Evolutionary conservation across 2,888 invertebrate genomes (phyloP).

Genomic region (Cyclophora albipunctata): DNA sequence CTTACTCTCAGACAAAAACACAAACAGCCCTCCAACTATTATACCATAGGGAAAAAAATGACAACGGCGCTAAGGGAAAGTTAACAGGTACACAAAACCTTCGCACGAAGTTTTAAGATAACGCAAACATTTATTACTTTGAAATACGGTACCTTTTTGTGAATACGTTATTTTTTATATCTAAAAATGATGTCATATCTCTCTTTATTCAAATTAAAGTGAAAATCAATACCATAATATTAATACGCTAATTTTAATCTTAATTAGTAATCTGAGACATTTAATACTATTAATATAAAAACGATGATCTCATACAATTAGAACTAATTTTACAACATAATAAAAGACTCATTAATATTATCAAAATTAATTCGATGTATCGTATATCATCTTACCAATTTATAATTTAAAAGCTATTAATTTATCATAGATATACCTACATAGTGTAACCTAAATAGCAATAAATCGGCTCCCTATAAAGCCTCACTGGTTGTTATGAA

Average conservation of each 20-base stretch:
- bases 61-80: conserved; percentile 51
- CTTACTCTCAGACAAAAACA: conserved; percentile 46
- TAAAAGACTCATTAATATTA: conserved; percentile 14
- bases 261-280: conserved; percentile 14
- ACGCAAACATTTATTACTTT: conserved; percentile 43
- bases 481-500: too few relatives aligned
- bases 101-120: conserved; percentile 39
- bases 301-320: conserved; percentile 20
- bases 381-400: not conserved
- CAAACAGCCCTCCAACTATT: conserved; percentile 49
- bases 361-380: conserved; percentile 11
- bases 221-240: conserved; percentile 4
- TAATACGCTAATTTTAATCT: conserved; percentile 5
- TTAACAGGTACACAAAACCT: conserved; percentile 50
- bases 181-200: conserved; percentile 11
- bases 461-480: too few relatives aligned
- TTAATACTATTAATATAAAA: conserved; percentile 4
- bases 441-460: too few relatives aligned
- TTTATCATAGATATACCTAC: conserved; percentile 3
- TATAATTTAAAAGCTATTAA: conserved; percentile 1
- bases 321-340: conserved; percentile 18
- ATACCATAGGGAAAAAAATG: conserved; percentile 42
- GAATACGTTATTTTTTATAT: conserved; percentile 17
- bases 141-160: conserved; percentile 48
- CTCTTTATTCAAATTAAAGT: conserved; percentile 1